Conservation (phyloP, 2,113 vertebrate species). For the Camelus bactrianus region DNA sequence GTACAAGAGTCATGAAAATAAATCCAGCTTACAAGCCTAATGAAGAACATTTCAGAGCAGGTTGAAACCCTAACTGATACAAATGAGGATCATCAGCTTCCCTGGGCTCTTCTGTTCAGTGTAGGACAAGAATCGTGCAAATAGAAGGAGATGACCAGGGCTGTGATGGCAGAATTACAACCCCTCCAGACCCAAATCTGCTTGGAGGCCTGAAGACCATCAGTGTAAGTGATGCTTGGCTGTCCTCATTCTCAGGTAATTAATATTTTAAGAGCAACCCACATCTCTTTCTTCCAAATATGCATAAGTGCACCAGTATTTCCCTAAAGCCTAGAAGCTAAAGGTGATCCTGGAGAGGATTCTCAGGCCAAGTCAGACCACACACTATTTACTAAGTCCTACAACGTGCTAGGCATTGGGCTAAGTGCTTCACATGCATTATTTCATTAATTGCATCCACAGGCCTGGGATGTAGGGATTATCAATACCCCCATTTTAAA, state of each 20-base stretch:
- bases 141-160: slow-evolving; percentile 64
- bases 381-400: neutral
- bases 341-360: neutral
- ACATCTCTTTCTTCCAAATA: neutral
- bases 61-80: slow-evolving; percentile 86
- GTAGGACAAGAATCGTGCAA: slow-evolving; percentile 70
- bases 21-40: slow-evolving; percentile 84
- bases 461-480: neutral
- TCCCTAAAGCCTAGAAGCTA: neutral
- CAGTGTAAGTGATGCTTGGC: slow-evolving; percentile 7
- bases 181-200: neutral
- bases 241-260: neutral
- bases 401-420: neutral
- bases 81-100: slow-evolving; percentile 88
- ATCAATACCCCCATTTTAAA: neutral
- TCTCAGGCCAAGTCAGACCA: neutral
- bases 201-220: neutral
- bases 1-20: slow-evolving; percentile 85
- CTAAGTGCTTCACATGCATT: rapidly evolving
- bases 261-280: slow-evolving; percentile 20
- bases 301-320: neutral
- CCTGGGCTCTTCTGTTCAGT: slow-evolving; percentile 80
- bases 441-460: neutral
- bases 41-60: slow-evolving; percentile 85
- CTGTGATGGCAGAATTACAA: slow-evolving; percentile 65